A percentile compares a stretch with the other conserved stretches of the same genome.
phyloP scores from a whole-genome alignment of 2,113 vertebrate genomes.

The Lepus americanus region DNA sequence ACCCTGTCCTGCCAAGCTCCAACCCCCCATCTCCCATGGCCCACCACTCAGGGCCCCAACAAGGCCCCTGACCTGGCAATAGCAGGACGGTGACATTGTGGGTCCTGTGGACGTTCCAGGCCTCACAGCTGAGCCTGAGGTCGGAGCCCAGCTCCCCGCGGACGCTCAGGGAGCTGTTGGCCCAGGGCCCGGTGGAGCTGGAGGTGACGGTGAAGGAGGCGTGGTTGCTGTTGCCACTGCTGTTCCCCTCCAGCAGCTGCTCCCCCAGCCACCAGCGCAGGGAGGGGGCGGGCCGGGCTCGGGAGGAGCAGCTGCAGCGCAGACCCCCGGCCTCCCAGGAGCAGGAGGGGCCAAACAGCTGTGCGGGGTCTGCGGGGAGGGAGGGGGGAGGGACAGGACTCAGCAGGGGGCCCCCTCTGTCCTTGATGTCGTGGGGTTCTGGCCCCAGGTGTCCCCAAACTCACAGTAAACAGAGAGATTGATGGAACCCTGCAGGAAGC shows the following conservation, averaged over 20 bases:
- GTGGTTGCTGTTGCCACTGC: not conserved
- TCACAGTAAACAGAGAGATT: constrained; percentile 38
- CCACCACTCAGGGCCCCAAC: not conserved
- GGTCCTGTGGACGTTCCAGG: accelerated
- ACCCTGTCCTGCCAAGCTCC: accelerated
- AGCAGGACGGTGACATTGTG: not conserved
- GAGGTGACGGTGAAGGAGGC: not conserved
- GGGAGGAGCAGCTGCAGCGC: constrained; percentile 16
- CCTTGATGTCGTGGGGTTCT: accelerated
- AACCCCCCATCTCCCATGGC: accelerated
- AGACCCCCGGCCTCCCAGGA: not conserved
- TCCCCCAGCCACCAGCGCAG: not conserved
- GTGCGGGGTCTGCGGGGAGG: not conserved
- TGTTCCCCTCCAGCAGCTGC: not conserved
- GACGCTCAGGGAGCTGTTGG: constrained; percentile 66
- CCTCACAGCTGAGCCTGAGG: constrained; percentile 42
- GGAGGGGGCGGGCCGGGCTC: accelerated
- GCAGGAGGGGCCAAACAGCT: constrained; percentile 50
- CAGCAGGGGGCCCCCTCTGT: accelerated
- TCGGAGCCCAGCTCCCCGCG: accelerated
- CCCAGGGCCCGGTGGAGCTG: accelerated
- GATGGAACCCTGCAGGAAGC: not conserved
- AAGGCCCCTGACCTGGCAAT: constrained; percentile 42
- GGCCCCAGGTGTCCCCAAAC: accelerated
- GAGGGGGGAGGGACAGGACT: not conserved